Base-by-base conservation (phyloP, 1,140 invertebrate genomes). In the Drosophila pallidifrons region DNA sequence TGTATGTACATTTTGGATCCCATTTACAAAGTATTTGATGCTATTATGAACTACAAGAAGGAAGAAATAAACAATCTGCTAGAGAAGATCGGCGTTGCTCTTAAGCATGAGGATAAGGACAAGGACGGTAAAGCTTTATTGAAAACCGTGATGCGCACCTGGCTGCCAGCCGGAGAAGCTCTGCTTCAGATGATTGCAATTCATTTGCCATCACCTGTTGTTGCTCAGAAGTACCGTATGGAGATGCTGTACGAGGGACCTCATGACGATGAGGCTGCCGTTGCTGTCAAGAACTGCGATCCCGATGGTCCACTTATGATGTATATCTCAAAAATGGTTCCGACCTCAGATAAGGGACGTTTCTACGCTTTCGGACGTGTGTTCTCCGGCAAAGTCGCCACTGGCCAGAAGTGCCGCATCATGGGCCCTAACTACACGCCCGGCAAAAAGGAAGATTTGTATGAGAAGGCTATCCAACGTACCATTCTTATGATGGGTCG, bases 291-390 rank as follows among this genome's bases (percentile, higher is more conserved):
- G 95, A 97, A 93, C 90, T 99, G 99, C 93, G 98, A 99, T 93
- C 96, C 98, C 5, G 96, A 99, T 82, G 99, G 96, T 77, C 99
- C 98, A 16, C 95, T 99, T 28, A 99, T 99, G 99, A 99, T 99
- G 99, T 99, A 99, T 95, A 95, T 99, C 75, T 99, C 98, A 20
- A 99, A 99, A 94, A 99, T 99, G 99, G 99, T 99, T 93, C 99
- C 99, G 65, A 99, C 99, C 4, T 97, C 98, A 45, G 99, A 99
- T 93, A 99, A 99, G 94, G 99, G 99, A 77, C 96, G 99, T 93
- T 99, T 99, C 96, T 99, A 99, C 94, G 99, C 99, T 64, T 99
- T 99, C 93, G 99, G 99, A 71, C 98, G 99, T 95, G 99, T 99
- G 5, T 99, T 99, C 94, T 98, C 99, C 90, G 99, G 99, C 85